These are phyloP conservation scores for Cryptus viduatorius DNA, from an alignment of 2,888 invertebrate genomes.

Conservation along the genomic window DNA sequence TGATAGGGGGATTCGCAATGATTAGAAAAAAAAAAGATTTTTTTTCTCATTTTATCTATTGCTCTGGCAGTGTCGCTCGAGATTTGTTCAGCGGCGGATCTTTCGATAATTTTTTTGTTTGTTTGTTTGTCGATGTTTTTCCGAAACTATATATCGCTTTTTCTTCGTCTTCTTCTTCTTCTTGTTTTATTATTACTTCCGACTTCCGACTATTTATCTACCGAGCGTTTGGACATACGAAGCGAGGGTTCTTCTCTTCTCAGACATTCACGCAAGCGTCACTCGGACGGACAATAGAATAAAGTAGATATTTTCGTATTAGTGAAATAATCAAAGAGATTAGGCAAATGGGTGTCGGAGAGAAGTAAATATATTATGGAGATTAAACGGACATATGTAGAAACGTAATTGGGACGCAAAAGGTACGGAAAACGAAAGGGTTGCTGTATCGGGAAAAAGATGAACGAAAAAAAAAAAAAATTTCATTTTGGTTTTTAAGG, in stretches of 20 bases:
- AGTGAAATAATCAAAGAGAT: constrained; percentile 69
- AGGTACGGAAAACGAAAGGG: constrained; percentile 72
- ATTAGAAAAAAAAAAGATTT: constrained; percentile 24
- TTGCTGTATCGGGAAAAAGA: constrained; percentile 64
- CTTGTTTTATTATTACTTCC: neutral
- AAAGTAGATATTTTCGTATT: neutral
- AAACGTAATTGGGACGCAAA: neutral
- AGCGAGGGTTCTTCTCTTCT: constrained; percentile 49
- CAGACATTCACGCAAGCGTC: constrained; percentile 81
- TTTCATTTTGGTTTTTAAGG: constrained; percentile 53
- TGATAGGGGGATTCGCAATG: constrained; percentile 1
- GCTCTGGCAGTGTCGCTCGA: constrained; percentile 42
- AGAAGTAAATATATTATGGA: constrained; percentile 13
- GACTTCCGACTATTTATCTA: constrained; percentile 25
- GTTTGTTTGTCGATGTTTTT: constrained; percentile 24
- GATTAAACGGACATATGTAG: neutral
- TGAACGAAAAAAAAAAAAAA: constrained; percentile 63
- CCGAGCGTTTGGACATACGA: constrained; percentile 62
- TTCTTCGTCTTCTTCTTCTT: constrained; percentile 24
- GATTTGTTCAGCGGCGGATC: constrained; percentile 48
- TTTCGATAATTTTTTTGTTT: constrained; percentile 1
- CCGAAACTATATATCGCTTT: neutral
- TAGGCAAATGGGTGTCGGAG: constrained; percentile 36
- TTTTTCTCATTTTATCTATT: constrained; percentile 29
- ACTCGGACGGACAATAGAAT: constrained; percentile 81